A percentile compares a stretch with the other conserved stretches of the same genome.
Conservation (phyloP, 2,113 vertebrate species). For the Platanista minor region DNA sequence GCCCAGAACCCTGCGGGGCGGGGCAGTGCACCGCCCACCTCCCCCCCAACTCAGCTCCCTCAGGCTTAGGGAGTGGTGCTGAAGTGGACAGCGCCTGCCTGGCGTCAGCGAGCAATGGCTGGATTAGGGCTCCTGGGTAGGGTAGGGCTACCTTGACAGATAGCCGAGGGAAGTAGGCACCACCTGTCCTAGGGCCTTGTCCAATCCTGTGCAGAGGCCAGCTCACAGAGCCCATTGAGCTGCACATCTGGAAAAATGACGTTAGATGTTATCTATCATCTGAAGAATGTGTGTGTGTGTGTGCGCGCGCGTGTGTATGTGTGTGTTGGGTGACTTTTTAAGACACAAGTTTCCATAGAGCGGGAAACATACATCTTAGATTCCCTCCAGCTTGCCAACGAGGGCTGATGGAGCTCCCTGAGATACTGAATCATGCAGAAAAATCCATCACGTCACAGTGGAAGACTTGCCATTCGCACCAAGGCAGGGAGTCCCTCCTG, state of each 20-base stretch:
- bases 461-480: too few species aligned
- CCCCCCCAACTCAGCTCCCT: background rate
- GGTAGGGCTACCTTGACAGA: background rate
- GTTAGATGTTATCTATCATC: background rate
- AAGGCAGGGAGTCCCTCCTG: background rate
- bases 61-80: constrained; percentile 74
- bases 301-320: fast-evolving
- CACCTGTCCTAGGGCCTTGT: too few species aligned
- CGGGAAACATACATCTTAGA: background rate
- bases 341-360: background rate
- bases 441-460: too few species aligned
- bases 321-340: background rate
- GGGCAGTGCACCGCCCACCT: constrained; percentile 39
- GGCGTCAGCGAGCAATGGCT: background rate
- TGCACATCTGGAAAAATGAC: background rate
- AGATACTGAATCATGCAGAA: fast-evolving
- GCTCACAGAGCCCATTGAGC: background rate
- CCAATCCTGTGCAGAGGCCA: background rate
- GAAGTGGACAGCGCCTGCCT: constrained; percentile 60
- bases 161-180: background rate
- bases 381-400: background rate
- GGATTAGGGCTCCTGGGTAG: background rate
- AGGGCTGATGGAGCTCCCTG: background rate
- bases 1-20: constrained; percentile 83
- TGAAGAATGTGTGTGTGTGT: fast-evolving